Evolutionary conservation across 2,113 vertebrate species (phyloP), one percentile per base, ranked within the genome.

Genomic region (Gallinago undulata): DNA sequence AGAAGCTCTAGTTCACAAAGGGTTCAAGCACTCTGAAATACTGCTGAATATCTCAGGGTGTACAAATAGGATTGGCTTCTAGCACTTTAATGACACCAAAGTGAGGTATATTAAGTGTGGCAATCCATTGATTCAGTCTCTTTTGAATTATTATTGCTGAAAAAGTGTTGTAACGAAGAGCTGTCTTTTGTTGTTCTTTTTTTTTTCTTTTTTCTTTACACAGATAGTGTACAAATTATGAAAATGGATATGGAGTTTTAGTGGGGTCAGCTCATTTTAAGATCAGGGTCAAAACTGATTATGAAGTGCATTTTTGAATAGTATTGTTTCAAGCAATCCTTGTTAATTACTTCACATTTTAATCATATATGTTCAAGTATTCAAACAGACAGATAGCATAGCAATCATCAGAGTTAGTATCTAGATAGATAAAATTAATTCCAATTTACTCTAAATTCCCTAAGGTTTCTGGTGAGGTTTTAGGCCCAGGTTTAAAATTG

Each of bases 1-100:
- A 93, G 90, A 96, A 97, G 51, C 43, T 93, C 47, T n/a, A 94
- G 63, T 94, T 95, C 66, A 83, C 37, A 66, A 55, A 78, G 4
- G 28, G 47, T 87, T 95, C 41, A 70, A 75, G 85, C 15, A 60
- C 18, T 28, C 4, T 37, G 45, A 87, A 86, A 86, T 66, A 41
- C 14, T 62, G n/a, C 57, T 68, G 18, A 91, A 9, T 89, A 79
- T 64, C 25, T 64, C 62, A 47, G 85, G 18, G 15, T 33, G 9
- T 30, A 60, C 33, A 80, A 83, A 76, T 2, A 90, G 25, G 27
- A 88, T 14, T 63, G n/a, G 22, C 17, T 78, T 75, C 81, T 67
- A 87, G 33, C 19, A 41, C 47, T 81, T 45, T 63, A 91, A 78
- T 67, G 37, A 67, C 74, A 87, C 6, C 11, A 84, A 68, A 93